Evolutionary conservation across 2,113 vertebrate species (phyloP).

Genomic region (Conger conger): DNA sequence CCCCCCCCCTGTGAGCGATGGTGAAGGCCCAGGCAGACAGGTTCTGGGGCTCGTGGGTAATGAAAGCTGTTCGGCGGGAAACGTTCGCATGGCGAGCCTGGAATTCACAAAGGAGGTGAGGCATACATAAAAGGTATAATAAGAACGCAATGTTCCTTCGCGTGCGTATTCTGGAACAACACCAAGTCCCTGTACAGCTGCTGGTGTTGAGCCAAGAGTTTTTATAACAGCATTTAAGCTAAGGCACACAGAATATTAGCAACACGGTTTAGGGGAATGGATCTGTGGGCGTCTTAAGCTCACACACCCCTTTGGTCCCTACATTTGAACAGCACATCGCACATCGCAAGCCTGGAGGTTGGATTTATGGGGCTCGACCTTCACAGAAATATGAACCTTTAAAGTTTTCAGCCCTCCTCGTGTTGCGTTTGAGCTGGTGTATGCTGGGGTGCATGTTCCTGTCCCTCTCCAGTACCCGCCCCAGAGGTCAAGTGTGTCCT

Average conservation of each 20-base stretch:
- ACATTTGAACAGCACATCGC: constrained; percentile 41
- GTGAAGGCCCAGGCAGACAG: background rate
- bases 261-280: background rate
- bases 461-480: too few species aligned
- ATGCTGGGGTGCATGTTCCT: background rate
- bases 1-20: background rate
- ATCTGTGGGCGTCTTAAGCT: constrained; percentile 27
- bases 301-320: constrained; percentile 43
- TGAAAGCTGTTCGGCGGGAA: constrained; percentile 25
- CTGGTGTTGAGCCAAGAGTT: constrained; percentile 28
- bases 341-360: constrained; percentile 38
- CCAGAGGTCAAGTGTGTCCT: too few species aligned
- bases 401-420: background rate
- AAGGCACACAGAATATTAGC: constrained; percentile 11
- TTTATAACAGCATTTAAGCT: constrained; percentile 6
- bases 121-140: constrained; percentile 37
- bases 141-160: constrained; percentile 35
- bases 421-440: background rate
- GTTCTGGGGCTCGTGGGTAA: background rate
- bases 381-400: constrained; percentile 30
- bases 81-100: constrained; percentile 29
- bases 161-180: constrained; percentile 35
- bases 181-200: constrained; percentile 41
- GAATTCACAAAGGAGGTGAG: constrained; percentile 37
- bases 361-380: constrained; percentile 52